Percentiles rank a stretch among this genome's conserved stretches.
Conservation (phyloP, 1,140 invertebrate species). For the Drosophila yakuba region DNA sequence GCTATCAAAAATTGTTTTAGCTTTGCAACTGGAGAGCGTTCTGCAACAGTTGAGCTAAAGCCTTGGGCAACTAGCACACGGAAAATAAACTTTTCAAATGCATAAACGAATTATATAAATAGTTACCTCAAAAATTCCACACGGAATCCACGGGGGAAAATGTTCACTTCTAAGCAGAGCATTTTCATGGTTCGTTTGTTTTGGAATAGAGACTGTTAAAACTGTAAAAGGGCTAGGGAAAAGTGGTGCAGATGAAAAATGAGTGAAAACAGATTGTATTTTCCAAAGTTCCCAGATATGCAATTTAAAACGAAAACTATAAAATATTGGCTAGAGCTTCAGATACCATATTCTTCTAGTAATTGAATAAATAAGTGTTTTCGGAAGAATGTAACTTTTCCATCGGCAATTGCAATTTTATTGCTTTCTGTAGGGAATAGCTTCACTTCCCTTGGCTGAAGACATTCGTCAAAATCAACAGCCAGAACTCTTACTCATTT, state of each 20-base stretch:
- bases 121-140: slow-evolving; percentile 22
- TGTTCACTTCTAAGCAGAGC: slow-evolving; percentile 16
- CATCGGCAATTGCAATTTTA: not conserved
- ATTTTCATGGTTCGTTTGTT: slow-evolving; percentile 38
- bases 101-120: slow-evolving; percentile 30
- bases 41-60: slow-evolving; percentile 46
- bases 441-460: slow-evolving; percentile 6
- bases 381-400: not conserved
- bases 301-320: too few relatives aligned
- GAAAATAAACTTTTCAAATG: slow-evolving; percentile 8
- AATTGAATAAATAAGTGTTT: not conserved
- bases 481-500: slow-evolving; percentile 16
- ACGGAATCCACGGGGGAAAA: slow-evolving; percentile 4
- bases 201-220: not conserved
- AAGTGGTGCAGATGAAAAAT: not conserved
- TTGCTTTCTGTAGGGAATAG: slow-evolving; percentile 12
- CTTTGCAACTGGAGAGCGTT: slow-evolving; percentile 24
- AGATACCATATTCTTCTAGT: not conserved
- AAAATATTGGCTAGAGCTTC: too few relatives aligned
- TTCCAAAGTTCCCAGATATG: too few relatives aligned
- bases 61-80: slow-evolving; percentile 8
- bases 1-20: slow-evolving; percentile 67
- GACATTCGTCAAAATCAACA: slow-evolving; percentile 29
- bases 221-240: not conserved
- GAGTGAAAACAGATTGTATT: too few relatives aligned